Base-by-base conservation (phyloP, 2,797 vertebrate species). In the Pagetopsis macropterus region DNA sequence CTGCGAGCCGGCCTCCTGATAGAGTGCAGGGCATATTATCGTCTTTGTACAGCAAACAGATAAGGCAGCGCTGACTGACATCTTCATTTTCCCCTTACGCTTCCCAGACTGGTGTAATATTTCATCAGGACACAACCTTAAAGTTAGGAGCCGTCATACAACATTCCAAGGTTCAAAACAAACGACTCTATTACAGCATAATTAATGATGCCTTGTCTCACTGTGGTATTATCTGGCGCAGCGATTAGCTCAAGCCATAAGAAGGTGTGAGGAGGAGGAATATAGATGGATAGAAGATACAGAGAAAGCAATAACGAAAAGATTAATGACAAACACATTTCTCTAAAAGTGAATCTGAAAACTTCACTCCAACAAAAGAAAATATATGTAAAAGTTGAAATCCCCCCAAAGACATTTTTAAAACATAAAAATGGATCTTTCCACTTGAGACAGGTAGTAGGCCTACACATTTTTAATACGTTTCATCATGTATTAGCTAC, bases 61-160 rank as follows among this genome's bases (percentile, higher is more conserved):
- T 86, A 86, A 88, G 52, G 49, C 33, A 1, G 17, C 61, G 1
- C 51, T 17, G 64, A 80, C 75, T 17, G 64, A 80, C 75, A 48
- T 65, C 79, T 57, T 72, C 64, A 70, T 79, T 72, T 54, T 85
- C 86, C 70, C 65, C 76, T 75, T 41, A 60, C 67, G 56, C 61
- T 60, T 65, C 33, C 71, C n/a, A 46, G 55, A 3, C 56, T 7
- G 63, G 11, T 58, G 76, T 72, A 65, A 90, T 91, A 84, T 86
- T 84, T 90, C 86, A 87, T 63, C 16, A 15, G 74, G 84, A 83
- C 83, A 37, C 13, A 5, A 75, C 70, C 66, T 69, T 71, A 83
- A 78, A 81, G 76, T 61, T 19, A 51, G 85, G 75, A 64, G 65
- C 31, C 72, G 71, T 75, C 86, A 49, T 27, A n/a, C 56, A 16